Evolutionary conservation across 2,113 vertebrate species (phyloP).

Genomic region (Sebastes fasciatus): DNA sequence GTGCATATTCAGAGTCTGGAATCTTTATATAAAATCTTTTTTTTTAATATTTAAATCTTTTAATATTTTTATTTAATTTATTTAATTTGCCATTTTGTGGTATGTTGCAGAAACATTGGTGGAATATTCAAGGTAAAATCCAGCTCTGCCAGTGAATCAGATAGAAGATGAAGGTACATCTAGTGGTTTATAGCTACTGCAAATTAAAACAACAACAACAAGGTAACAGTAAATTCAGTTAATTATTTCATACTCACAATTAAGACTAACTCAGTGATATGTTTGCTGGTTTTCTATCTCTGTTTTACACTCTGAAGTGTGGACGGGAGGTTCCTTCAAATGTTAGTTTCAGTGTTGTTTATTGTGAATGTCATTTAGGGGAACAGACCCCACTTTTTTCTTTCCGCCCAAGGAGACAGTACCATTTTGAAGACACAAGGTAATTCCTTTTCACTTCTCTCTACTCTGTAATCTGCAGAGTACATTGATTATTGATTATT

Average conservation of each 20-base stretch:
- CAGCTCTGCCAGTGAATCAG: neutral
- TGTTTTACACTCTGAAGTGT: neutral
- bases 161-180: neutral
- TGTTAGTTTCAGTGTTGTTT: neutral
- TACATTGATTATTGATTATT: slow-evolving; percentile 7
- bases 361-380: neutral
- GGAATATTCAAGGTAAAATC: neutral
- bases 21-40: no score
- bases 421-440: neutral
- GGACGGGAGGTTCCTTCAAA: neutral
- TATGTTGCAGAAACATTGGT: neutral
- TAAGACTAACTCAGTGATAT: neutral
- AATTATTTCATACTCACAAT: neutral
- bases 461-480: neutral
- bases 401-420: neutral
- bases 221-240: neutral
- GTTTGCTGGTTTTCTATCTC: neutral
- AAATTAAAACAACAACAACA: neutral
- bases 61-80: no score
- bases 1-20: no score
- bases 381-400: neutral
- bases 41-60: no score
- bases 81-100: no score
- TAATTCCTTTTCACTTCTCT: neutral
- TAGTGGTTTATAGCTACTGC: neutral